These are phyloP conservation scores for Sarcophaga rosellei DNA, from an alignment of 2,888 invertebrate species.

Conservation along the genomic window DNA sequence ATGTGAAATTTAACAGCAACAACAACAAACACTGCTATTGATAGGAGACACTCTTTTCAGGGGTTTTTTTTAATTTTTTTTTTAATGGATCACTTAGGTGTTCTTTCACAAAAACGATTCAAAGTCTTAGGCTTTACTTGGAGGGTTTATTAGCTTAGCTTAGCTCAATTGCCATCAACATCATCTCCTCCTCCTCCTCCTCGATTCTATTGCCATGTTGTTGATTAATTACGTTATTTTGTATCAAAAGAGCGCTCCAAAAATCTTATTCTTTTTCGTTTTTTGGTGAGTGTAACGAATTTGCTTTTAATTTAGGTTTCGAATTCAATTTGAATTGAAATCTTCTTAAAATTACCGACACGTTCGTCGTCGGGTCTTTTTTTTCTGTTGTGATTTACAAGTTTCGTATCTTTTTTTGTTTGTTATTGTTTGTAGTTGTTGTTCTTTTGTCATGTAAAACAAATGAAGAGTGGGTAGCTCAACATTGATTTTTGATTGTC, in stretches of 20 bases:
- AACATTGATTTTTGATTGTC: conserved; percentile 63
- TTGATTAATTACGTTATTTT: conserved; percentile 54
- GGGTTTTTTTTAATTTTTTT: neutral
- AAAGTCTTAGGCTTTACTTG: no score
- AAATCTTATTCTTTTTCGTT: neutral
- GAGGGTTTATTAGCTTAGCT: no score
- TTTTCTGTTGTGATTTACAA: conserved; percentile 40
- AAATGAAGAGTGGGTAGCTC: conserved; percentile 61
- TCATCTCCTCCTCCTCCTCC: no score
- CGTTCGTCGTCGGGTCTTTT: conserved; percentile 18
- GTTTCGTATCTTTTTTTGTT: conserved; percentile 14
- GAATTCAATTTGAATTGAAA: conserved; percentile 40
- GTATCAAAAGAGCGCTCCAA: neutral
- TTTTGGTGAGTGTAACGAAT: neutral
- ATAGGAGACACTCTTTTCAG: no score
- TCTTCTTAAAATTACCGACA: conserved; percentile 67
- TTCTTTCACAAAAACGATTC: no score
- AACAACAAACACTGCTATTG: neutral
- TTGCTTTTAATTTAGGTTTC: neutral
- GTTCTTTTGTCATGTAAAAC: conserved; percentile 41
- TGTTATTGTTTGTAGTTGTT: conserved; percentile 43
- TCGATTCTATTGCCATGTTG: neutral
- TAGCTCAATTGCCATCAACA: no score
- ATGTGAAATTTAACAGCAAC: conserved; percentile 20
- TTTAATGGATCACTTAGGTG: neutral